These are phyloP conservation scores for Aphodius granarius DNA, from an alignment of 2,888 invertebrate species.

Conservation along the genomic window DNA sequence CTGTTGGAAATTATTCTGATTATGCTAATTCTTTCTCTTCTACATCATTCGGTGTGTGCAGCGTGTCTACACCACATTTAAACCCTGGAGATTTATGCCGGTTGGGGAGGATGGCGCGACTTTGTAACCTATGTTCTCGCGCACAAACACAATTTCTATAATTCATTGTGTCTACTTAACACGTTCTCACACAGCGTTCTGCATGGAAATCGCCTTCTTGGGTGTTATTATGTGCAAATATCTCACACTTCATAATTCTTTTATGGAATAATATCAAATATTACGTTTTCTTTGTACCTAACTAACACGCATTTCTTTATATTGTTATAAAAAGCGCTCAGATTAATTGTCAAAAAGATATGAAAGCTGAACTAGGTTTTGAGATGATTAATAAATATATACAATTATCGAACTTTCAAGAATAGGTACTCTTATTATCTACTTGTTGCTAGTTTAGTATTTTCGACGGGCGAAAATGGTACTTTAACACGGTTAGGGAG, in stretches of 20 bases:
- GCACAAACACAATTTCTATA: neutral
- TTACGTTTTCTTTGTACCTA: too few species aligned
- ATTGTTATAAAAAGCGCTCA: too few species aligned
- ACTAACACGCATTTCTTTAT: too few species aligned
- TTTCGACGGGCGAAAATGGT: neutral
- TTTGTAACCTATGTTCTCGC: neutral
- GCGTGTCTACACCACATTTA: conserved; percentile 48
- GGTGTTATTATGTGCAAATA: neutral
- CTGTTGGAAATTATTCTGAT: conserved; percentile 66
- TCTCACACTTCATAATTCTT: neutral
- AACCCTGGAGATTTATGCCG: conserved; percentile 44
- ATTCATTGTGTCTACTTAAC: neutral
- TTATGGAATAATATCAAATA: neutral
- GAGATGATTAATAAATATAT: too few species aligned
- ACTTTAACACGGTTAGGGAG: neutral
- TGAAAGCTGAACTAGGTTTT: too few species aligned
- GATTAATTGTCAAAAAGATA: too few species aligned
- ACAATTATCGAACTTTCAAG: too few species aligned
- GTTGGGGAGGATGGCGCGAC: conserved; percentile 6
- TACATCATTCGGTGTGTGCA: conserved; percentile 46
- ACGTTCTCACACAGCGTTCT: neutral
- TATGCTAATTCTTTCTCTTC: conserved; percentile 63
- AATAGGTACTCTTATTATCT: too few species aligned
- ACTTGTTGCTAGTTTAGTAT: neutral
- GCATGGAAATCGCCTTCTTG: neutral